These are phyloP conservation scores for Dolichoris vasculosae DNA, from an alignment of 1,140 invertebrate species.

Conservation along the genomic window DNA sequence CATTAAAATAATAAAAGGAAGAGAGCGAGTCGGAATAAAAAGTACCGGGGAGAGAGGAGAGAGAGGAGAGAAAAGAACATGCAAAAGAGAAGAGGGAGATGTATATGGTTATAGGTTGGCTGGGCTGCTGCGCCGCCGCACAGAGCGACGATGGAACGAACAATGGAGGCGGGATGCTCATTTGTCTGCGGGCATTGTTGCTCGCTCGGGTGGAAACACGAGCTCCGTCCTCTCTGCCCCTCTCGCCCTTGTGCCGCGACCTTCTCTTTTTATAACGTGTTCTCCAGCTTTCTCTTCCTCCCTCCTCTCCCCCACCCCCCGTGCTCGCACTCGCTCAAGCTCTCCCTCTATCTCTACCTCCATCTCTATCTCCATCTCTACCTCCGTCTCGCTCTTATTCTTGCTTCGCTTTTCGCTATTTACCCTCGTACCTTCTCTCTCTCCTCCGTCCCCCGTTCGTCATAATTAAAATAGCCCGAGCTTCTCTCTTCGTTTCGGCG, in stretches of 20 bases:
- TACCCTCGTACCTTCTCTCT: constrained; percentile 40
- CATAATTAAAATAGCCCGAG: constrained; percentile 37
- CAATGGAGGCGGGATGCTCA: constrained; percentile 75
- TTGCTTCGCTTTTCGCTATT: not conserved
- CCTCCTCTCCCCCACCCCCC: constrained; percentile 35
- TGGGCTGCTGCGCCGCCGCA: not conserved
- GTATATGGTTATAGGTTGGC: not conserved
- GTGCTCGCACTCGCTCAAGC: no score
- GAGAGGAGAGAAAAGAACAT: not conserved
- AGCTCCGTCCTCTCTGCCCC: constrained; percentile 61
- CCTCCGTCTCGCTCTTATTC: not conserved
- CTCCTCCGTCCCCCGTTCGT: not conserved
- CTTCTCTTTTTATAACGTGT: constrained; percentile 51
- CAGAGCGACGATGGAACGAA: constrained; percentile 68
- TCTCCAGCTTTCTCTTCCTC: not conserved
- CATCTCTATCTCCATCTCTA: not conserved
- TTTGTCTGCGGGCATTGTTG: constrained; percentile 75
- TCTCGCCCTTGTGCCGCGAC: constrained; percentile 52
- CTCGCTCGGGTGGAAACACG: constrained; percentile 71
- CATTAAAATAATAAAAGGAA: constrained; percentile 46
- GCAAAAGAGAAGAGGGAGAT: not conserved
- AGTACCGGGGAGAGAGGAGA: constrained; percentile 2
- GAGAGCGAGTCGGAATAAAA: constrained; percentile 38
- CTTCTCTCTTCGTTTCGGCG: constrained; percentile 3
- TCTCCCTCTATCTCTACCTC: not conserved